Evolutionary conservation across 2,113 vertebrate genomes (phyloP), one percentile per base, ranked within the genome.

Genomic region (Turnix velox): DNA sequence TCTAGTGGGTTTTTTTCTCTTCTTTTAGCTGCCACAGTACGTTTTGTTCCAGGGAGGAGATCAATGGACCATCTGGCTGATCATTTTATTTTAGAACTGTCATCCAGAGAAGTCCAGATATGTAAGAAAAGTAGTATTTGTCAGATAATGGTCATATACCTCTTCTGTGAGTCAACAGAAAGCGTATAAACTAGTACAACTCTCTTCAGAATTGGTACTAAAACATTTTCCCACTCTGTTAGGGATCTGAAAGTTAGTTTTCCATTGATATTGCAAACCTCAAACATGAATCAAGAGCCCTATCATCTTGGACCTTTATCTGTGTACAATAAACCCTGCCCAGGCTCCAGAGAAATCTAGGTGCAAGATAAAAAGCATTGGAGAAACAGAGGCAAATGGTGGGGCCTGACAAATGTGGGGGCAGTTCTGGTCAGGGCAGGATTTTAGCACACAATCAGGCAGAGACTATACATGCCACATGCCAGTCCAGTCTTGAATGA

Each of bases 201-300:
- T 77, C 51, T 49, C 87, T 55, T 91, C 14, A 33, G 39, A 76
- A 83, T 54, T 66, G 66, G 22, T 86, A 28, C 48, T 74, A 63
- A 55, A 94, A 23, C 35, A 35, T 88, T 86, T 86, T 90, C 15
- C 22, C 30, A 20, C 43, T 69, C 49, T 59, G 11, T 63, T 66
- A 43, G 57, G 55, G 35, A 87, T 54, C 5, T 48, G 15, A 15
- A 80, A 85, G 63, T 35, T 91, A 30, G 54, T 93, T 80, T 88
- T 84, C 46, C 23, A 4, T 72, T 25, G 43, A 39, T 58, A 46
- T 71, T 35, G 57, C 39, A 88, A 71, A 55, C 51, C 28, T 87
- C 55, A 81, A 37, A 67, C 42, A n/a, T 17, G 6, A 80, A 37
- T 75, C 43, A n/a, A 77, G 28, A 85, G 33, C 42, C 25, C 7